Conservation (phyloP, 2,797 vertebrate genomes). For the Diplodus sargus region DNA sequence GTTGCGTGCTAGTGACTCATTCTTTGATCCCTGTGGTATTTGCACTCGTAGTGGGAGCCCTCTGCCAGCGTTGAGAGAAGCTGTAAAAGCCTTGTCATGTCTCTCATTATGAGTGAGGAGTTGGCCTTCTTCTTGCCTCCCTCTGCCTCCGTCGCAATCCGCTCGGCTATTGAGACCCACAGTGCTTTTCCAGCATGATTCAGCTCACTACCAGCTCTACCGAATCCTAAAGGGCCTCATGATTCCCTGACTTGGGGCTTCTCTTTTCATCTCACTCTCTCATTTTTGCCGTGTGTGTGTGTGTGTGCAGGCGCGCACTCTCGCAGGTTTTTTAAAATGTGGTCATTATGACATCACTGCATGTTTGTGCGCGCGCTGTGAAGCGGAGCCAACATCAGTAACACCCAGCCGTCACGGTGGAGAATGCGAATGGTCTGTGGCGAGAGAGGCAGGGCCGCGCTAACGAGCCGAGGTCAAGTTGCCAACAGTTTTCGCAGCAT, state of each 20-base stretch:
- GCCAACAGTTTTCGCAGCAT: conserved; percentile 34
- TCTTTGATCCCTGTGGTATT: conserved; percentile 63
- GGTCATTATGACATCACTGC: conserved; percentile 50
- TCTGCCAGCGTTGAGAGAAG: conserved; percentile 43
- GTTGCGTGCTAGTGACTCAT: conserved; percentile 45
- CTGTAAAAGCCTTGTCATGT: conserved; percentile 61
- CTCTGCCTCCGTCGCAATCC: conserved; percentile 25
- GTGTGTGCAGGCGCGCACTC: background rate
- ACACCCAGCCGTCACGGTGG: conserved; percentile 44
- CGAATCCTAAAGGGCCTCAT: conserved; percentile 44
- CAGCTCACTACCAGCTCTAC: conserved; percentile 58
- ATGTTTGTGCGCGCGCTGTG: conserved; percentile 25
- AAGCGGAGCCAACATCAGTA: conserved; percentile 54
- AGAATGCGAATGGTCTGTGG: conserved; percentile 52
- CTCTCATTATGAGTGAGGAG: conserved; percentile 63
- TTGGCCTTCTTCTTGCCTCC: conserved; percentile 49
- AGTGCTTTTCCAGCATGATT: conserved; percentile 42
- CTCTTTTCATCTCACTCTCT: conserved; percentile 45
- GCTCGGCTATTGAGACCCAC: conserved; percentile 47
- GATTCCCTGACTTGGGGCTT: conserved; percentile 35
- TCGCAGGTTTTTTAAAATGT: conserved; percentile 20
- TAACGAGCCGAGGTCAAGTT: conserved; percentile 67
- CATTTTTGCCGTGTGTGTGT: background rate
- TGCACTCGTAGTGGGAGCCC: conserved; percentile 35
- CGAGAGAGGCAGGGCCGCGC: conserved; percentile 44